These are phyloP conservation scores for Atrichornis clamosus DNA, from an alignment of 2,113 vertebrate species.

Conservation along the genomic window DNA sequence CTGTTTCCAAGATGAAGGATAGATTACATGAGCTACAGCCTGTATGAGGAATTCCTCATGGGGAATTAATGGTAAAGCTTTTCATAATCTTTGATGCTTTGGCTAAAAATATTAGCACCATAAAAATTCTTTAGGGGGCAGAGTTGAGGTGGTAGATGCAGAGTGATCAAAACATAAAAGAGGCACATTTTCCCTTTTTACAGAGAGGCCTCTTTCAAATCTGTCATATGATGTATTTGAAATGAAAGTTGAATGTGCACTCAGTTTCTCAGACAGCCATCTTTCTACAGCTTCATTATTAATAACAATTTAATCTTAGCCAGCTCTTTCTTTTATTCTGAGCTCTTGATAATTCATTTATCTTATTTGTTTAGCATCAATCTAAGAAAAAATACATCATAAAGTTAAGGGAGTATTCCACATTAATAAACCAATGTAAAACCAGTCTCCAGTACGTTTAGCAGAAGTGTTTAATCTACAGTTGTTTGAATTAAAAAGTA, in stretches of 20 bases:
- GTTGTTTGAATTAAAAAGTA: neutral
- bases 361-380: neutral
- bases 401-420: neutral
- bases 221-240: neutral
- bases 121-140: conserved; percentile 3
- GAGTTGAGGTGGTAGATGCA: neutral
- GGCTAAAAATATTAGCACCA: neutral
- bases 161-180: neutral
- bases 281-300: conserved; percentile 25
- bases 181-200: neutral
- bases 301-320: neutral
- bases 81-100: neutral
- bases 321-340: neutral
- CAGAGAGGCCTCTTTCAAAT: neutral
- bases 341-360: neutral
- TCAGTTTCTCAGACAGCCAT: neutral
- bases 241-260: neutral
- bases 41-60: neutral
- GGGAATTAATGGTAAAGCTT: neutral
- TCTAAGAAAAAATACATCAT: neutral
- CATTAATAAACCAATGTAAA: neutral
- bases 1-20: neutral
- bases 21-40: neutral
- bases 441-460: neutral
- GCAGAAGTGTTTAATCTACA: neutral